Base-by-base conservation (phyloP, 1,140 invertebrate genomes). In the Ephestia elutella region DNA sequence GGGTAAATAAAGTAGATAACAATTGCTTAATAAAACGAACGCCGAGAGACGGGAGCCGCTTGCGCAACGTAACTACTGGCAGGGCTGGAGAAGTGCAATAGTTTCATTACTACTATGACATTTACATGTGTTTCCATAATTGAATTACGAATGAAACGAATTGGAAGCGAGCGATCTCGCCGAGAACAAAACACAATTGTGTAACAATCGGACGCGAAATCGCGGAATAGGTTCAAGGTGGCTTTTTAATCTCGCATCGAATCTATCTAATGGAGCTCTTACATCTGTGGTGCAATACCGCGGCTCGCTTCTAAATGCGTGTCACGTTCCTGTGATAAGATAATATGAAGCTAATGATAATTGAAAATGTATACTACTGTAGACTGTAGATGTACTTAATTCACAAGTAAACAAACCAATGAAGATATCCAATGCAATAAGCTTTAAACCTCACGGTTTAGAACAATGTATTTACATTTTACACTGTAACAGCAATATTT, bases 101-200 rank as follows among this genome's bases (percentile, higher is more conserved):
- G 64, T 70, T 70, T 70, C 70, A 74, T 73, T 78, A 68, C 65
- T 9, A 48, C 62, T 75, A 73, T 76, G 81, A 82, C 81, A 82
- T 81, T 82, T 80, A 82, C 79, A 82, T 73, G 78, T 73, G 74
- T 73, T 78, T 73, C 70, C 71, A 70, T 84, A 75, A 82, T 80
- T 78, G 76, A 80, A 80, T 84, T 75, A 75, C 68, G 57, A 57
- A 66, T 66, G 70, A 63, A 69, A 65, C 70, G 63, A 81, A 80
- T 78, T 75, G 68, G 74, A 79, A 76, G 71, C 20, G 19, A 49
- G 17, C 66, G 44, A 30, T 56, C 48, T 51, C 58, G 19, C 11
- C 18, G 57, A 50, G 38, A 59, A 64, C 57, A 68, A 64, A 63
- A 57, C 58, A 11, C 54, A 62, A n/a, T 81, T 77, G 71, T 69